Evolutionary conservation across 2,797 vertebrate species (phyloP).

Genomic region (Champsocephalus esox): DNA sequence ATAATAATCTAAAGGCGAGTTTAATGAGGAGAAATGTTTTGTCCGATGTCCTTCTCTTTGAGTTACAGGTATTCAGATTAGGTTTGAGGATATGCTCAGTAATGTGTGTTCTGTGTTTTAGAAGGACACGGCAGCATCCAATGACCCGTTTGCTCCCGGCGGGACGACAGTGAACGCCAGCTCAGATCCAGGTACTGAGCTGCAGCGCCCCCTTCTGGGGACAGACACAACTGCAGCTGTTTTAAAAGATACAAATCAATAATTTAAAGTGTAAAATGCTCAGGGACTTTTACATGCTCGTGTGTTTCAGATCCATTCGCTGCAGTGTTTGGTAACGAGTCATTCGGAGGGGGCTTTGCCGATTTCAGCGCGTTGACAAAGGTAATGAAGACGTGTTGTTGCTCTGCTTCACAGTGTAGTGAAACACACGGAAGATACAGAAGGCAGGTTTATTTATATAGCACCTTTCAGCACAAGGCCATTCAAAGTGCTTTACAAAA

Average conservation of each 20-base stretch:
- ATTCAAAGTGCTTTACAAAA: too few relatives aligned
- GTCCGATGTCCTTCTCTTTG: not conserved
- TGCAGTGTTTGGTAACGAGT: conserved; percentile 94
- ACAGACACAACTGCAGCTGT: conserved; percentile 19
- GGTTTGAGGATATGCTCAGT: not conserved
- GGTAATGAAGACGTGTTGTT: conserved; percentile 79
- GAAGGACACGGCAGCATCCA: conserved; percentile 86
- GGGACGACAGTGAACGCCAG: conserved; percentile 89
- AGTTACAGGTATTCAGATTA: not conserved
- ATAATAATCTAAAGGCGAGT: not conserved
- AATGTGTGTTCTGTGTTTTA: conserved; percentile 52
- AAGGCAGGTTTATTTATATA: too few relatives aligned
- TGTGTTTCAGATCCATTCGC: conserved; percentile 92
- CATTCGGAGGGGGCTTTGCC: conserved; percentile 93
- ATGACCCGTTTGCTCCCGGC: conserved; percentile 98
- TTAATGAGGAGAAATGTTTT: not conserved
- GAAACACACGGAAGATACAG: too few relatives aligned
- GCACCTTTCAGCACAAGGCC: too few relatives aligned
- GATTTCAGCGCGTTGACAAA: conserved; percentile 94
- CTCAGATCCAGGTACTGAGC: conserved; percentile 88
- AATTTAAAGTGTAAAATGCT: not conserved
- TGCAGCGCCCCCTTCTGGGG: conserved; percentile 50
- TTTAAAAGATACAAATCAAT: not conserved
- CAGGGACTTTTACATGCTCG: conserved; percentile 1
- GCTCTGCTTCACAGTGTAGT: too few relatives aligned